These are phyloP conservation scores for Pterocles gutturalis DNA, from an alignment of 2,113 vertebrate species.

Conservation along the genomic window DNA sequence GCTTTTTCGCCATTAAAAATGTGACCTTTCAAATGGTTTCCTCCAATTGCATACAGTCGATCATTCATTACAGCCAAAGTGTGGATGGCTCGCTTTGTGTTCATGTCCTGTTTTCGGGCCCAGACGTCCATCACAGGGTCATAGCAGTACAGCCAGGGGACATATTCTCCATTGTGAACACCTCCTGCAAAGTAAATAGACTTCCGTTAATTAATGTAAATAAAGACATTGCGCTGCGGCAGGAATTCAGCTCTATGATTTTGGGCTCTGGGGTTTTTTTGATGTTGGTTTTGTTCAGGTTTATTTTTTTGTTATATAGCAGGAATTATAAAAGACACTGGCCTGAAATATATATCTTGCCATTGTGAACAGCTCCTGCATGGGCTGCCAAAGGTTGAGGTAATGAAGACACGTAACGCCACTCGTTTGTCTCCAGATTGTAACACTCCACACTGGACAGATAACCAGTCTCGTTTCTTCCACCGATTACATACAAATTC, in stretches of 20 bases:
- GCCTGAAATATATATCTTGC: constrained; percentile 99
- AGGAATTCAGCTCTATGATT: background rate
- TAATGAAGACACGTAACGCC: constrained; percentile 94
- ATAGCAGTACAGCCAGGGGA: constrained; percentile 98
- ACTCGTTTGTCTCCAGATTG: constrained; percentile 97
- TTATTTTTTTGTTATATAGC: background rate
- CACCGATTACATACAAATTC: constrained; percentile 96
- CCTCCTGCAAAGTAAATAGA: constrained; percentile 83
- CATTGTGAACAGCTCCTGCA: constrained; percentile 95
- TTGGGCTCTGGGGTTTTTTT: background rate
- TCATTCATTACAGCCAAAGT: constrained; percentile 96
- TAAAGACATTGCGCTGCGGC: background rate
- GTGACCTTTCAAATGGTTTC: constrained; percentile 99
- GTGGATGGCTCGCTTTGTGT: constrained; percentile 98
- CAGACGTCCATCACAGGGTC: constrained; percentile 99
- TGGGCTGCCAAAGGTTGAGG: constrained; percentile 96
- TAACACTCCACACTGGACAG: constrained; percentile 98
- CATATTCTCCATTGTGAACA: constrained; percentile 98
- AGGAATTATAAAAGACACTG: constrained; percentile 61
- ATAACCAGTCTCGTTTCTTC: constrained; percentile 95
- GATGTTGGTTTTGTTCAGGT: background rate
- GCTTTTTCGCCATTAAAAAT: constrained; percentile 43
- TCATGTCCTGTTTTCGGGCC: constrained; percentile 99
- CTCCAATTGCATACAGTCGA: constrained; percentile 96
- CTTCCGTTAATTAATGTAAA: background rate